Evolutionary conservation across 2,888 invertebrate genomes (phyloP).

Genomic region (Sympetrum striolatum): DNA sequence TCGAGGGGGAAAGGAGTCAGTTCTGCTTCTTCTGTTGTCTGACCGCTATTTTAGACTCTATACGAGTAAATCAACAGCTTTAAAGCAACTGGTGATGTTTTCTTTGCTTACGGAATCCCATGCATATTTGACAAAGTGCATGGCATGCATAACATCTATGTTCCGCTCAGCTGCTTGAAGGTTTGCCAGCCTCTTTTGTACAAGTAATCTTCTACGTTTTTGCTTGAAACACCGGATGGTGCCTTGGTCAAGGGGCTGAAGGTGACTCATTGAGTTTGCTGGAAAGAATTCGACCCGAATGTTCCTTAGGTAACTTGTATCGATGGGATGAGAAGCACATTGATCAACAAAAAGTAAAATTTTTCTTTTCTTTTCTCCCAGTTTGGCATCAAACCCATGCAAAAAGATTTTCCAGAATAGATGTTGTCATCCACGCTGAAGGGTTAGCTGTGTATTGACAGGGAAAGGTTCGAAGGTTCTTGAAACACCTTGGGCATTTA

Average conservation of each 20-base stretch:
- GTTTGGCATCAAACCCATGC: neutral
- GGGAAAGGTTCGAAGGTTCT: slow-evolving; percentile 34
- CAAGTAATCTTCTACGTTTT: neutral
- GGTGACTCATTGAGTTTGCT: slow-evolving; percentile 16
- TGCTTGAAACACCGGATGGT: neutral
- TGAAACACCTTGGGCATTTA: slow-evolving; percentile 29
- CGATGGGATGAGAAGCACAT: neutral
- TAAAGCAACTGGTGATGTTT: neutral
- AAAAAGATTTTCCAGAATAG: neutral
- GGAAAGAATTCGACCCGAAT: slow-evolving; percentile 16
- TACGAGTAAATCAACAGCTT: neutral
- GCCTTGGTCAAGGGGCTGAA: slow-evolving; percentile 29
- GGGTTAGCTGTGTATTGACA: slow-evolving; percentile 26
- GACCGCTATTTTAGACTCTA: no score
- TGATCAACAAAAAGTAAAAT: neutral
- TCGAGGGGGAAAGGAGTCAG: neutral
- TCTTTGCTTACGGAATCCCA: neutral
- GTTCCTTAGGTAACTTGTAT: neutral
- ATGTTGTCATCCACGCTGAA: slow-evolving; percentile 23
- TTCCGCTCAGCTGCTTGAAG: neutral
- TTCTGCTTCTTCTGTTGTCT: neutral
- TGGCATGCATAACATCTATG: neutral
- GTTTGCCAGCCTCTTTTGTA: neutral
- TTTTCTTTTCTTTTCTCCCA: neutral
- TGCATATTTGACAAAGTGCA: neutral